Evolutionary conservation across 2,113 vertebrate species (phyloP).

Genomic region (Aythya baeri): DNA sequence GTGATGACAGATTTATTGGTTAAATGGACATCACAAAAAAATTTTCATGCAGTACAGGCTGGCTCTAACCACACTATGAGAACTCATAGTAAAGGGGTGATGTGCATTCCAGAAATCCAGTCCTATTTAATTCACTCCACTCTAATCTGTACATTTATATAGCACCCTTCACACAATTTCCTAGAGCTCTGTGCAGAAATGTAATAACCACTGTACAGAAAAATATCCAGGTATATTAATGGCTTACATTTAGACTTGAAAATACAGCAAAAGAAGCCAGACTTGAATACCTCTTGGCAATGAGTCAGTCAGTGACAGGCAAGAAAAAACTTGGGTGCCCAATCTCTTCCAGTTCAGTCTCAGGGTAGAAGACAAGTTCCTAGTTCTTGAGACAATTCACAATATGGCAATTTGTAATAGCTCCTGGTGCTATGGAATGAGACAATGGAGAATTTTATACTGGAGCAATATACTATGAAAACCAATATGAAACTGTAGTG

Average conservation of each 20-base stretch:
- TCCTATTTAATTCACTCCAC: conserved; percentile 40
- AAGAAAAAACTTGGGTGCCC: not conserved
- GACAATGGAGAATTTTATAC: not conserved
- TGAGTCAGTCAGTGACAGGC: not conserved
- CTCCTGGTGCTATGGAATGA: not conserved
- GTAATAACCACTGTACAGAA: conserved; percentile 22
- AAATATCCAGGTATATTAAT: conserved; percentile 8
- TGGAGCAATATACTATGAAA: not conserved
- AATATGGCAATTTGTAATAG: not conserved
- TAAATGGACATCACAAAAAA: conserved; percentile 81
- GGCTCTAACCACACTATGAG: conserved; percentile 68
- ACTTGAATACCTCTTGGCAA: conserved; percentile 1
- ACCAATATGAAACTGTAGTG: not conserved
- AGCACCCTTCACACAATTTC: conserved; percentile 47
- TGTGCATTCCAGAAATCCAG: conserved; percentile 68
- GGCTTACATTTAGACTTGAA: not conserved
- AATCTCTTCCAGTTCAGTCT: not conserved
- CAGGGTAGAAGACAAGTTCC: not conserved
- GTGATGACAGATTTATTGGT: conserved; percentile 88
- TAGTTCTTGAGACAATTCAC: not conserved
- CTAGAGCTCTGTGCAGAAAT: conserved; percentile 16
- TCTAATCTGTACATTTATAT: conserved; percentile 59
- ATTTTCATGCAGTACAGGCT: conserved; percentile 61
- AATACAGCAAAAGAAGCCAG: not conserved
- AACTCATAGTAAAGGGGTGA: conserved; percentile 62